Evolutionary conservation across 2,888 invertebrate genomes (phyloP).

Genomic region (Latheticus oryzae): DNA sequence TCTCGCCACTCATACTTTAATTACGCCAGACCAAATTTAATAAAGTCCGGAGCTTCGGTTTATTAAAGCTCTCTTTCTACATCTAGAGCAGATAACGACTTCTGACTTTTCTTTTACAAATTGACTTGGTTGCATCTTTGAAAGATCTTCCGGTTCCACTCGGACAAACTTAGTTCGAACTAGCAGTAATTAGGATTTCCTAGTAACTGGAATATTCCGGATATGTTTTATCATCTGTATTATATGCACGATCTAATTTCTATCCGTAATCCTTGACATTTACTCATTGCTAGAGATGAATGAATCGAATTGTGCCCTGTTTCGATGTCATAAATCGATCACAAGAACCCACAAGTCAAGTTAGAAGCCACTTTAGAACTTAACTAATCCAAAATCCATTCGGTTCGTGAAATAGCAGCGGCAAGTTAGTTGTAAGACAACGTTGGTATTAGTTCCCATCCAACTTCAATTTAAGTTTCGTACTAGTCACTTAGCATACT

Average conservation of each 20-base stretch:
- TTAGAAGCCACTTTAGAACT: conserved; percentile 34
- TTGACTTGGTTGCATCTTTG: conserved; percentile 1
- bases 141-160: conserved; percentile 1
- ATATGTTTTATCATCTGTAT: too few species aligned
- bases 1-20: conserved; percentile 38
- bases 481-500: conserved; percentile 41
- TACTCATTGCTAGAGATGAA: conserved; percentile 3
- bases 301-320: conserved; percentile 15
- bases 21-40: conserved; percentile 33
- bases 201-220: conserved; percentile 20
- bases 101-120: conserved; percentile 12
- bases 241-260: too few species aligned
- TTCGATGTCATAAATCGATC: conserved; percentile 35
- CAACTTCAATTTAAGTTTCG: conserved; percentile 42
- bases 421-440: conserved; percentile 26
- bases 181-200: conserved; percentile 14
- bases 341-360: conserved; percentile 20
- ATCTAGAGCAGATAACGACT: conserved; percentile 11
- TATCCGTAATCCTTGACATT: conserved; percentile 28
- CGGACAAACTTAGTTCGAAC: conserved; percentile 3
- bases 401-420: conserved; percentile 25
- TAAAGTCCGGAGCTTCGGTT: conserved; percentile 31
- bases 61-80: conserved; percentile 19
- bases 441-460: conserved; percentile 39
- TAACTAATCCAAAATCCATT: conserved; percentile 36